A percentile compares a stretch with the other conserved stretches of the same genome.
phyloP scores from a whole-genome alignment of 2,113 vertebrate species.

The Danionella cerebrum region DNA sequence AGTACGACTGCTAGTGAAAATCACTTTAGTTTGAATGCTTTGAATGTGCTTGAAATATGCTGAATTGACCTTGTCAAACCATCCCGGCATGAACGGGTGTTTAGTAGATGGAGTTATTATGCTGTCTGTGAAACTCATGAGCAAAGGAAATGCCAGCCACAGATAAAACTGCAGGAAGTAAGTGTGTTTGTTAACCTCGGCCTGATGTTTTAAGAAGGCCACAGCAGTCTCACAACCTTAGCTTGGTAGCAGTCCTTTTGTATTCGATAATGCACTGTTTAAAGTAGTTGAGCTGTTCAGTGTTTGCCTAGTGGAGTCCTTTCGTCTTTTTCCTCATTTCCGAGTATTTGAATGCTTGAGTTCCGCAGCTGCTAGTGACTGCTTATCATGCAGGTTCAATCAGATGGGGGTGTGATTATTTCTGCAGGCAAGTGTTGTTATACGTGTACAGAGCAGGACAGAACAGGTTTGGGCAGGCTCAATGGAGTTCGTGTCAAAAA shows the following conservation, averaged over 20 bases:
- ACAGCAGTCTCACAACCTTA: neutral
- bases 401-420: no score
- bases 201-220: slow-evolving; percentile 1
- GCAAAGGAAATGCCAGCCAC: slow-evolving; percentile 10
- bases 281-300: neutral
- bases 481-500: neutral
- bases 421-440: neutral
- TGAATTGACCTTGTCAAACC: no score
- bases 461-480: slow-evolving; percentile 16
- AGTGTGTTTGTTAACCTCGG: neutral
- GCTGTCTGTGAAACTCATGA: neutral
- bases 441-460: no score
- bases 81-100: no score
- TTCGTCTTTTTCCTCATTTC: neutral
- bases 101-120: neutral
- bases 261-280: neutral
- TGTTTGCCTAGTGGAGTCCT: neutral
- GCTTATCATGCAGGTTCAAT: no score
- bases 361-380: neutral
- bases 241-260: neutral
- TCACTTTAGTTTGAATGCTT: no score
- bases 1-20: no score
- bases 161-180: slow-evolving; percentile 9
- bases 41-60: no score
- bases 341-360: slow-evolving; percentile 2